phyloP scores from a whole-genome alignment of 1,140 invertebrate species.

The Sesamia nonagrioides region DNA sequence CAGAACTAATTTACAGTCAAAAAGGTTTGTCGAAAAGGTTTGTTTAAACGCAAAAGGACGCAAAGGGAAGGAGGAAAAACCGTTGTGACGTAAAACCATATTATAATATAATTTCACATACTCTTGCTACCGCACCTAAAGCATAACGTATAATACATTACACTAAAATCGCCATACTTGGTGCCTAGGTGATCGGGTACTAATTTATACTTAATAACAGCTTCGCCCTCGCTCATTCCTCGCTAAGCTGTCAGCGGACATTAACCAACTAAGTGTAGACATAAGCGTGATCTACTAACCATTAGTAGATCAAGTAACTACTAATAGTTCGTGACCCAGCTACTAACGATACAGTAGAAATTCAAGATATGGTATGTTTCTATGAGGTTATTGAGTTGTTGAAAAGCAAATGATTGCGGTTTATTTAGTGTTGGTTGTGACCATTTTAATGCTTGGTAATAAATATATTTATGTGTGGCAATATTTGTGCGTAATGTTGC shows the following conservation, averaged over 20 bases:
- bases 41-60: too few relatives aligned
- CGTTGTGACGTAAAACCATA: too few relatives aligned
- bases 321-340: slow-evolving; percentile 30
- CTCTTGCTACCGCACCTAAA: too few relatives aligned
- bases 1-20: too few relatives aligned
- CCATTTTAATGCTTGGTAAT: slow-evolving; percentile 7
- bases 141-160: not conserved
- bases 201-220: not conserved
- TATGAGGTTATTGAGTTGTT: slow-evolving; percentile 25
- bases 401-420: slow-evolving; percentile 17
- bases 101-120: too few relatives aligned
- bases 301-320: not conserved
- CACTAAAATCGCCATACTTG: not conserved
- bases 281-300: slow-evolving; percentile 10
- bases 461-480: slow-evolving; percentile 18
- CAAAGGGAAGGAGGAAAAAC: too few relatives aligned
- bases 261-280: slow-evolving; percentile 15
- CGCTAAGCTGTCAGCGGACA: slow-evolving; percentile 15
- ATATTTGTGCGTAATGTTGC: slow-evolving; percentile 16
- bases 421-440: slow-evolving; percentile 12
- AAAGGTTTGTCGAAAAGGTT: too few relatives aligned
- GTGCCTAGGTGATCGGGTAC: not conserved
- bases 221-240: slow-evolving; percentile 3
- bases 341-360: slow-evolving; percentile 13
- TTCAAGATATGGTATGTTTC: slow-evolving; percentile 13